Conservation (phyloP, 1,140 invertebrate species). For the Acromyrmex charruanus region DNA sequence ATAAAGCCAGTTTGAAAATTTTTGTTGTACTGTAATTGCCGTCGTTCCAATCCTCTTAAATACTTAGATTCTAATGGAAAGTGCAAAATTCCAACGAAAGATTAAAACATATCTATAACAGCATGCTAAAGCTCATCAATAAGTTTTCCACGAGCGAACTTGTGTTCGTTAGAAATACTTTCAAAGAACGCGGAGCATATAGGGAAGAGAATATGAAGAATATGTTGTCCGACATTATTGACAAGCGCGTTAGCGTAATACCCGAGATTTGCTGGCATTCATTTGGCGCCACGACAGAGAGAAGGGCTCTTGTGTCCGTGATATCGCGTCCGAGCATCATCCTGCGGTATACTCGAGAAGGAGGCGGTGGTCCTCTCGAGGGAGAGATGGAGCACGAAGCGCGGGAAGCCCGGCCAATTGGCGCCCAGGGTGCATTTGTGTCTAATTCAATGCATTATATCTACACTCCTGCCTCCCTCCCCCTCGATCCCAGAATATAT, state of each 20-base stretch:
- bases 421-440: conserved; percentile 85
- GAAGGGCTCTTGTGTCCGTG: conserved; percentile 42
- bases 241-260: conserved; percentile 70
- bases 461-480: conserved; percentile 70
- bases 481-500: conserved; percentile 36
- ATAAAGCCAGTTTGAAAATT: too few relatives aligned
- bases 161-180: background rate
- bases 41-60: too few relatives aligned
- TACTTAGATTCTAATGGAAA: too few relatives aligned
- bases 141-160: too few relatives aligned
- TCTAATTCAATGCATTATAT: conserved; percentile 85
- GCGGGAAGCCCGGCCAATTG: conserved; percentile 83
- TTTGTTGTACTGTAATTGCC: too few relatives aligned
- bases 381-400: conserved; percentile 82
- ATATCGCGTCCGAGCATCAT: conserved; percentile 66
- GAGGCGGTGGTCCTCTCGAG: conserved; percentile 79
- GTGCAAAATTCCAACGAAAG: too few relatives aligned
- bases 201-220: background rate
- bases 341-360: conserved; percentile 63
- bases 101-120: background rate
- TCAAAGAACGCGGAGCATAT: background rate
- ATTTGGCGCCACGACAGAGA: conserved; percentile 8
- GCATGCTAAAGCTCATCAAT: background rate
- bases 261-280: conserved; percentile 23
- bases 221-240: conserved; percentile 47